A percentile compares a stretch with the other conserved stretches of the same genome.
Conservation (phyloP, 1,140 invertebrate genomes). For the Caerostris darwini region DNA sequence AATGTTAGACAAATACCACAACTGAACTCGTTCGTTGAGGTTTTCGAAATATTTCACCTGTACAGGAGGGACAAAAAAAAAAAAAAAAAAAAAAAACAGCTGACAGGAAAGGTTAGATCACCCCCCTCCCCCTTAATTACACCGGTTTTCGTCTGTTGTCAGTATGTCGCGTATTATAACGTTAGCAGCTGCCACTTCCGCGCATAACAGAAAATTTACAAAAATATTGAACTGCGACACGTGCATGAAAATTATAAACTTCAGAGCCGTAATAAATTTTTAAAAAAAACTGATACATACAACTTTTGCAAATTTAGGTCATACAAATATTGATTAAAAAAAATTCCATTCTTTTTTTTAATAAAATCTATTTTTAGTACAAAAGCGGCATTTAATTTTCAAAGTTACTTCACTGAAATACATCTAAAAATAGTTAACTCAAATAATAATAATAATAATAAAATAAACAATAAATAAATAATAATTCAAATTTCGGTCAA, state of each 20-base stretch:
- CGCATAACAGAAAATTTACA: neutral
- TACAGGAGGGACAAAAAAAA: neutral
- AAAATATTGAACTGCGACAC: neutral
- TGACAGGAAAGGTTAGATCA: slow-evolving; percentile 14
- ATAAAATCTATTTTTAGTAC: too few species aligned
- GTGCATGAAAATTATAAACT: neutral
- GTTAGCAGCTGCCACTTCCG: slow-evolving; percentile 5
- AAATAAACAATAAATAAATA: too few species aligned
- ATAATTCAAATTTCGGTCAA: too few species aligned
- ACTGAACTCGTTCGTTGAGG: neutral
- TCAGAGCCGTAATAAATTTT: too few species aligned
- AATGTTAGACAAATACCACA: neutral
- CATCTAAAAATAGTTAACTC: too few species aligned
- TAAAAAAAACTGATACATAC: too few species aligned
- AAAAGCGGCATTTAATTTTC: too few species aligned
- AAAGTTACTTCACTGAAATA: too few species aligned
- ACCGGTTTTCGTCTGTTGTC: slow-evolving; percentile 24
- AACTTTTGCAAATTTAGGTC: too few species aligned
- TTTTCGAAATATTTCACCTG: neutral
- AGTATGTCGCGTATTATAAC: neutral
- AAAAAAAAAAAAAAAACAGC: neutral
- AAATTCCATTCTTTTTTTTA: too few species aligned
- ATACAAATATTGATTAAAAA: too few species aligned
- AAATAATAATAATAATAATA: too few species aligned
- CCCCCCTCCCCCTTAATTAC: neutral